These are phyloP conservation scores for Molossus alvarezi DNA, from an alignment of 2,797 vertebrate genomes.

Conservation along the genomic window DNA sequence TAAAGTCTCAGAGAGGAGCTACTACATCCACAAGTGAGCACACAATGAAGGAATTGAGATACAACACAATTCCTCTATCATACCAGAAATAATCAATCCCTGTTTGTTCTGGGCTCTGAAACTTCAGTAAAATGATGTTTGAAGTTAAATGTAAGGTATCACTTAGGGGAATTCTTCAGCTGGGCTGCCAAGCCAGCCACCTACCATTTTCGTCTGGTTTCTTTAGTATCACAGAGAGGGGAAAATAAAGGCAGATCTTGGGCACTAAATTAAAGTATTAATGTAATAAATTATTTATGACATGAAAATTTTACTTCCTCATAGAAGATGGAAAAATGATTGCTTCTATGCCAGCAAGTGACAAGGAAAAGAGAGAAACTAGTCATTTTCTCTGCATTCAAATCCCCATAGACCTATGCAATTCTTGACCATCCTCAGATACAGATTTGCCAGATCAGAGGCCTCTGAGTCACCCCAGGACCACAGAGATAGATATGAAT, in stretches of 20 bases:
- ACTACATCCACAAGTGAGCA: conserved; percentile 1
- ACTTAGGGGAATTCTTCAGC: conserved; percentile 19
- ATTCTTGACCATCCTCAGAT: conserved; percentile 51
- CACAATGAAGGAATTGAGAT: conserved; percentile 27
- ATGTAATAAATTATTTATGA: conserved; percentile 59
- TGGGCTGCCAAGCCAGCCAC: background rate
- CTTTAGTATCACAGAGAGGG: conserved; percentile 20
- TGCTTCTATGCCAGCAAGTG: conserved; percentile 48
- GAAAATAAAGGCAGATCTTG: conserved; percentile 58
- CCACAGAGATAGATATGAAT: background rate
- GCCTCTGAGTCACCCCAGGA: background rate
- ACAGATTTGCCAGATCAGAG: conserved; percentile 2
- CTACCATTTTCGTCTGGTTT: conserved; percentile 37
- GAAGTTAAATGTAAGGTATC: conserved; percentile 43
- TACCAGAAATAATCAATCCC: background rate
- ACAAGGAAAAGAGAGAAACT: conserved; percentile 57
- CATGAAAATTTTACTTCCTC: conserved; percentile 52
- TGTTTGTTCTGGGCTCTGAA: conserved; percentile 36
- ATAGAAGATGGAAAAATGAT: background rate
- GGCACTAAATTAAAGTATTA: conserved; percentile 40
- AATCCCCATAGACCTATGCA: conserved; percentile 53
- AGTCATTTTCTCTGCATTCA: conserved; percentile 36
- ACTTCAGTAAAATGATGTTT: conserved; percentile 19
- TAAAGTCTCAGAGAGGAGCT: conserved; percentile 23
- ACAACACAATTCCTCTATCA: background rate